Evolutionary conservation across 2,797 vertebrate genomes (phyloP), one percentile per base, ranked within the genome.

Genomic region (Anisognathus igniventris): DNA sequence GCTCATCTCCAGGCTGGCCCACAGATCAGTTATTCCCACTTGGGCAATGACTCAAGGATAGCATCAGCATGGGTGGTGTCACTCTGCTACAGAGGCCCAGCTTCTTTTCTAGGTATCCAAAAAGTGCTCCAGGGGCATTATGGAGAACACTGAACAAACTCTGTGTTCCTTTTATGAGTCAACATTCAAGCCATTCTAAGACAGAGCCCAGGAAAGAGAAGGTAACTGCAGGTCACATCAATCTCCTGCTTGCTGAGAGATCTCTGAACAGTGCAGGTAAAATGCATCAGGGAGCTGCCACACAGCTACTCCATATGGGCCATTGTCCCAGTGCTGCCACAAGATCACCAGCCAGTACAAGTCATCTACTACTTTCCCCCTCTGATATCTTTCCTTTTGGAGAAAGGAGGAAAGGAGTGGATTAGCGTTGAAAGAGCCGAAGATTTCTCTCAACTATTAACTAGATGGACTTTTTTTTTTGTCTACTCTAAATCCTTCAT

Each of bases 281-380:
- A 73, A 72, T 6, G 14, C 6, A 44, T 6, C 12, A 54, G 15
- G 14, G 31, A 70, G 40, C 24, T 79, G 37, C 47, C 71, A n/a
- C 78, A 65, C 24, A 86, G 39, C 58, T 50, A 7, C 14, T 62
- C 19, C 19, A 67, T 30, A 45, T 0, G 1, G 18, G 45, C 37
- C 51, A n/a, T 8, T 5, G 3, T 31, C 48, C 16, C 48, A 51
- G 4, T 1, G 20, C 4, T 8, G 40, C 15, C 25, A 74, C 1
- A 2, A 50, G 12, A 10, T 19, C 7, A 12, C 7, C 58, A 60
- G 20, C 24, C 28, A 57, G 18, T 21, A 28, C 20, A 82, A 53
- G 24, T 25, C 1, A 40, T 16, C 11, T 30, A 27, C 8, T 10
- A 50, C 12, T 31, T 22, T 22, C 15, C 16, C 24, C 8, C 12